Base-by-base conservation (phyloP, 2,888 invertebrate genomes). In the Arctia plantaginis region DNA sequence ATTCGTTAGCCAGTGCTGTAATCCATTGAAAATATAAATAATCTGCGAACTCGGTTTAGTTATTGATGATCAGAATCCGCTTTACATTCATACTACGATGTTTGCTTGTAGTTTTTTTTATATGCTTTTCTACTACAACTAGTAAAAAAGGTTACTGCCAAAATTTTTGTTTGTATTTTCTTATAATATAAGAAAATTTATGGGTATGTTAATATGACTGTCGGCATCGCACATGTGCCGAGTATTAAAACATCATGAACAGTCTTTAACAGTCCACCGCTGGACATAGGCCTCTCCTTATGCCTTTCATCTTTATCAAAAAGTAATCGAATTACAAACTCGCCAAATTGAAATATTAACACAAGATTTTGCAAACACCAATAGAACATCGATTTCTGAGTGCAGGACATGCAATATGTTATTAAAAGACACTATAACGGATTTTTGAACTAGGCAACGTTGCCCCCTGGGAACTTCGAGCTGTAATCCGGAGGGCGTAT, bases 1-100 rank as follows among this genome's bases (percentile, higher is more conserved):
- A 78, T 80, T 82, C 69, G 71, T 75, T 79, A 67, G 73, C 75
- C 73, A 68, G 67, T 80, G 75, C 73, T 71, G 72, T 80, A 77
- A 78, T 78, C 66, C 39, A 76, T 70, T 75, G 30, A 66, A 81
- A 78, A 75, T 76, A 75, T 71, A 66, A 64, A 62, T 74, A 59
- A 23, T 41, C 30, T 6, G 15, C 33, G 12, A 15, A 62, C 15
- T 62, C 18, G 62, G 8, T 27, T 18, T 18, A 59, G 27, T 66
- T 66, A 33, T 66, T 66, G 51, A 18, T 15, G 18, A 18, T n/a
- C 33, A 27, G 18, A 33, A 35, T 71, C 73, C 27, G 30, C 65
- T 62, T 30, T 69, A n/a, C 55, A 69, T 55, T 69, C 35, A n/a
- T 3, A 51, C 4, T 59, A 30, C 15, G 27, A 15, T 13, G 59